Evolutionary conservation across 2,888 invertebrate species (phyloP).

Genomic region (Papilio gigon): DNA sequence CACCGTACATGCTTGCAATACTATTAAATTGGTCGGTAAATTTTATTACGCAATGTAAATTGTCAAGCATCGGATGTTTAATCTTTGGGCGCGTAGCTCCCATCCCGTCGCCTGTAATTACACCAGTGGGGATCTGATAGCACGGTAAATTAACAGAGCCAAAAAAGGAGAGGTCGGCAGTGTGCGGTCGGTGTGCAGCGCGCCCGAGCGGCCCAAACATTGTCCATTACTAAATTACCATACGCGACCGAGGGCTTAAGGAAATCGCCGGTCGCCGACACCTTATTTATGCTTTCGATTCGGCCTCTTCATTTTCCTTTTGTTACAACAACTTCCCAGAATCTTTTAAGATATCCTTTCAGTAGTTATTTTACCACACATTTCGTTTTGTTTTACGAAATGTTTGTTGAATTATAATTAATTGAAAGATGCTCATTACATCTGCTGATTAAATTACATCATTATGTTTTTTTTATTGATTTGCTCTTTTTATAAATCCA

Average conservation of each 20-base stretch:
- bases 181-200: slow-evolving; percentile 44
- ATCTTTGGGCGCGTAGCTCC: slow-evolving; percentile 44
- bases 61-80: slow-evolving; percentile 40
- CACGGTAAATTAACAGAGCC: slow-evolving; percentile 61
- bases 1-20: slow-evolving; percentile 22
- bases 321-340: slow-evolving; percentile 15
- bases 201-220: slow-evolving; percentile 57
- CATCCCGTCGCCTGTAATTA: slow-evolving; percentile 53
- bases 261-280: slow-evolving; percentile 11
- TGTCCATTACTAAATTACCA: slow-evolving; percentile 64
- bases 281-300: slow-evolving; percentile 40
- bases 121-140: slow-evolving; percentile 49
- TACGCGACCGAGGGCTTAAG: slow-evolving; percentile 44
- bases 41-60: slow-evolving; percentile 39
- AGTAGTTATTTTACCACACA: slow-evolving; percentile 18
- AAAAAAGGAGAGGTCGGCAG: slow-evolving; percentile 54
- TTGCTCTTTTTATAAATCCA: too few relatives aligned
- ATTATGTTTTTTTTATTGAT: too few relatives aligned
- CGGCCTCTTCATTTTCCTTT: slow-evolving; percentile 24
- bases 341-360: slow-evolving; percentile 33
- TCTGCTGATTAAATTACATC: too few relatives aligned
- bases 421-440: too few relatives aligned
- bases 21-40: slow-evolving; percentile 34
- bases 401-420: too few relatives aligned
- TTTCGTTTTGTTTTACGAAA: neutral